Percentiles rank a stretch among this genome's conserved stretches.
These are phyloP conservation scores for Dicycla oo DNA, from an alignment of 2,888 invertebrate species.

Conservation along the genomic window DNA sequence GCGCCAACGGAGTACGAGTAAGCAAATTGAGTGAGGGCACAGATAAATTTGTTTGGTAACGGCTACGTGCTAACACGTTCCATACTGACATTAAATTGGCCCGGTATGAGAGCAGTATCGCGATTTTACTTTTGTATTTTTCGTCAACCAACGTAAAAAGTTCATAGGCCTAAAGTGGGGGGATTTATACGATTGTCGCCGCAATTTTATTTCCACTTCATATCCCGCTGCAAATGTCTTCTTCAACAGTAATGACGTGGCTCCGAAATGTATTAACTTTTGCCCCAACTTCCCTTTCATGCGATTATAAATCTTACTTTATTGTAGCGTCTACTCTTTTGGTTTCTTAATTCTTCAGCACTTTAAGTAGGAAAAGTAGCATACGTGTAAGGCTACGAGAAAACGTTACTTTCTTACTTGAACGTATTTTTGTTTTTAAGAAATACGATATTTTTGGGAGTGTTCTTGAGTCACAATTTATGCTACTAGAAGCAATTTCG, in stretches of 20 bases:
- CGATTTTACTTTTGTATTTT: slow-evolving; percentile 65
- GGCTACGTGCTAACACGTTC: slow-evolving; percentile 77
- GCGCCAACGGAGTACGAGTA: slow-evolving; percentile 78
- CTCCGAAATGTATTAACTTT: slow-evolving; percentile 59
- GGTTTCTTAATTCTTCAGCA: slow-evolving; percentile 40
- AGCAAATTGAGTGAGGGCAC: slow-evolving; percentile 78
- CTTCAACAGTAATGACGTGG: slow-evolving; percentile 53
- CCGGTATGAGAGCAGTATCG: slow-evolving; percentile 65
- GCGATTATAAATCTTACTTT: slow-evolving; percentile 53
- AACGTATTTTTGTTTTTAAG: slow-evolving; percentile 48
- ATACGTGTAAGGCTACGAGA: slow-evolving; percentile 3
- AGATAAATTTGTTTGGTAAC: slow-evolving; percentile 82
- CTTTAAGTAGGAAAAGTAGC: slow-evolving; percentile 18
- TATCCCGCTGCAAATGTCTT: slow-evolving; percentile 61
- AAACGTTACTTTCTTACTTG: slow-evolving; percentile 29
- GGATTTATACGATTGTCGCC: slow-evolving; percentile 63
- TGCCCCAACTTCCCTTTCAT: slow-evolving; percentile 34
- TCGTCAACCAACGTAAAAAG: slow-evolving; percentile 44
- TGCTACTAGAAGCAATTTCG: slow-evolving; percentile 45
- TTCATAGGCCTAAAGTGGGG: slow-evolving; percentile 49
- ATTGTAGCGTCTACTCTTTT: slow-evolving; percentile 29
- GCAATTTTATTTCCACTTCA: slow-evolving; percentile 67
- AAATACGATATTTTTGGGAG: slow-evolving; percentile 41
- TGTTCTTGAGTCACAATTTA: slow-evolving; percentile 53
- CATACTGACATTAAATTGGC: slow-evolving; percentile 73